A percentile compares a stretch with the other conserved stretches of the same genome.
phyloP scores from a whole-genome alignment of 2,113 vertebrate genomes.

The Syngnathus scovelli region DNA sequence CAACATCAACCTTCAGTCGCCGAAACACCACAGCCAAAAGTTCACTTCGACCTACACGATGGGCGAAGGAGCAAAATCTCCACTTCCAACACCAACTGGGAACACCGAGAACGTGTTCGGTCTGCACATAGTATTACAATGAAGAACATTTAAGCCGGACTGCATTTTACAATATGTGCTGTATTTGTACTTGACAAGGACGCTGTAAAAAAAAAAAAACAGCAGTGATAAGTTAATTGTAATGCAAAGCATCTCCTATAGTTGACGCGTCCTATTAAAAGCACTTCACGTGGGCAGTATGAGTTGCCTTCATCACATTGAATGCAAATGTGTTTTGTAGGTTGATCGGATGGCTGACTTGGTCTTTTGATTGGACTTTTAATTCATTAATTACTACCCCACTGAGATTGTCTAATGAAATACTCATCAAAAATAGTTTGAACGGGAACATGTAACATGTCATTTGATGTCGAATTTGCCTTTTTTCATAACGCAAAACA shows the following conservation, averaged over 20 bases:
- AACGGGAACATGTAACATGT: neutral
- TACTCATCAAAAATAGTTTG: neutral
- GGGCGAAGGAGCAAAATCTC: too few species aligned
- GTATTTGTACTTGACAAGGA: neutral
- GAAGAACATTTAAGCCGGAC: too few species aligned
- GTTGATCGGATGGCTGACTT: neutral
- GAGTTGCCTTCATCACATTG: neutral
- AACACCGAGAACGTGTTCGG: too few species aligned
- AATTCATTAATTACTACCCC: neutral
- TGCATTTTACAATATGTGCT: neutral
- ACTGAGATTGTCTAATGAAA: neutral
- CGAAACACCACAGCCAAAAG: too few species aligned
- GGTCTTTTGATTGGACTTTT: neutral
- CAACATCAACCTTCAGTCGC: too few species aligned
- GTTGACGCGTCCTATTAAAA: neutral
- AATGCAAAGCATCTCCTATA: conserved; percentile 1
- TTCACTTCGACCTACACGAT: too few species aligned
- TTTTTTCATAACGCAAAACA: neutral
- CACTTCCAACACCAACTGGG: too few species aligned
- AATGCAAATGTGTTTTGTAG: neutral
- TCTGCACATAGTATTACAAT: neutral
- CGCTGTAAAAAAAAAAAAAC: neutral
- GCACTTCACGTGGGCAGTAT: neutral
- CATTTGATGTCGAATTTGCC: neutral
- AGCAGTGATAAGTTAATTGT: neutral